A percentile compares a stretch with the other conserved stretches of the same genome.
phyloP scores from a whole-genome alignment of 2,797 vertebrate genomes.

The Brotogeris chrysoptera region DNA sequence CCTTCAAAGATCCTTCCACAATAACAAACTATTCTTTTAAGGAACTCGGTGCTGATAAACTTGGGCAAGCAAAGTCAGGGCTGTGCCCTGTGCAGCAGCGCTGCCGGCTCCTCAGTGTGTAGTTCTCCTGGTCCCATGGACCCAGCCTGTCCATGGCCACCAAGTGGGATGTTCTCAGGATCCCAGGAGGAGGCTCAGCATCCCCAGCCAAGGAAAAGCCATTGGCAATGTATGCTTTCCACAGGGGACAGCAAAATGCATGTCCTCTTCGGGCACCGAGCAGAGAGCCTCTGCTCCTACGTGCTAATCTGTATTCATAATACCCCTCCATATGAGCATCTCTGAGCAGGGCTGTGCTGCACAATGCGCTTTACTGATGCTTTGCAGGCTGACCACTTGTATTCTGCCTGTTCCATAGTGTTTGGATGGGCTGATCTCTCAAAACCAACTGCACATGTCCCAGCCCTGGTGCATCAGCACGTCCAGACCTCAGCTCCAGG shows the following conservation, averaged over 20 bases:
- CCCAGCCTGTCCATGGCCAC: rapidly evolving
- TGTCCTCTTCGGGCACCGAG: rapidly evolving
- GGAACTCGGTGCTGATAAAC: neutral
- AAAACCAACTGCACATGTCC: neutral
- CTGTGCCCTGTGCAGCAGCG: rapidly evolving
- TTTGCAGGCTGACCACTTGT: rapidly evolving
- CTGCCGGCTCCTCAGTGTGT: rapidly evolving
- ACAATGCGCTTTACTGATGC: rapidly evolving
- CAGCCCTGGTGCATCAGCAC: rapidly evolving
- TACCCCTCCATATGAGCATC: neutral
- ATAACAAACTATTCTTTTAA: slow-evolving; percentile 7
- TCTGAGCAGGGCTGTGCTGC: neutral
- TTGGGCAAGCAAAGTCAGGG: neutral
- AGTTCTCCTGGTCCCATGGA: rapidly evolving
- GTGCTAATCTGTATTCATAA: rapidly evolving
- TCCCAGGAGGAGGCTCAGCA: neutral
- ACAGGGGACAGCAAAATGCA: neutral
- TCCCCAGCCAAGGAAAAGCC: neutral
- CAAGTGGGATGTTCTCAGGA: rapidly evolving
- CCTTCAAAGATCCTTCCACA: slow-evolving; percentile 52
- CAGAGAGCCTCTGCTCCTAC: rapidly evolving
- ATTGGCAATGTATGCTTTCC: rapidly evolving
- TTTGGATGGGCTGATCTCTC: neutral
- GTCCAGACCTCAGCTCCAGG: neutral
- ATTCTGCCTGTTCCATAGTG: rapidly evolving